Evolutionary conservation across 2,797 vertebrate species (phyloP), one percentile per base, ranked within the genome.

Genomic region (Alca torda): DNA sequence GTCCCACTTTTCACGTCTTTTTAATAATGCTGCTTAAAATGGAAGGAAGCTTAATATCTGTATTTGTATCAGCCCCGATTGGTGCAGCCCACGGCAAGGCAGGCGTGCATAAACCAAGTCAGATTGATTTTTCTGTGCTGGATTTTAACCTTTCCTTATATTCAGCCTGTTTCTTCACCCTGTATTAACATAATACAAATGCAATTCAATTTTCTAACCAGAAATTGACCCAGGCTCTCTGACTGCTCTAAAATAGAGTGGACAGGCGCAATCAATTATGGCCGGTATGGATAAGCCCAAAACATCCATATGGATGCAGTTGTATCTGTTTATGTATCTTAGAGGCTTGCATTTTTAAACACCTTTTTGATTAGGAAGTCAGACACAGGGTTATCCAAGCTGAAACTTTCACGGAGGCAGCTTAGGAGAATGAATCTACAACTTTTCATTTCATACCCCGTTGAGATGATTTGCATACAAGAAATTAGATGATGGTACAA

Each of bases 1-100:
- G 96, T 65, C 91, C 95, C 77, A 92, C 75, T 96, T 96, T 89
- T 26, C 84, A 57, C 51, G 64, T 67, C 48, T 69, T 70, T 91
- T 84, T 75, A 64, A 76, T 91, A 84, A 83, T 9, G 51, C 68
- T 87, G 37, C 93, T 92, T 89, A 64, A 90, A 84, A 51, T 50
- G 37, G 80, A 76, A 90, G 57, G 76, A 59, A 63, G 81, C 56
- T 95, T 94, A 87, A 9, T 51, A n/a, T 45, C 45, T 89, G 64
- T 78, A 15, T 72, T 81, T 69, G 46, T 81, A 48, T 69, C 54
- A 67, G 39, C 48, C 69, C 65, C 59, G 57, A 41, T 1, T 43
- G n/a, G 48, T 46, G 33, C 46, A 46, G 73, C 39, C 41, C 9
- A 19, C n/a, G 63, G 86, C 54, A 67, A 46, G 9, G 25, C 10